These are phyloP conservation scores for Meandrusa payeni DNA, from an alignment of 2,888 invertebrate genomes.

Conservation along the genomic window DNA sequence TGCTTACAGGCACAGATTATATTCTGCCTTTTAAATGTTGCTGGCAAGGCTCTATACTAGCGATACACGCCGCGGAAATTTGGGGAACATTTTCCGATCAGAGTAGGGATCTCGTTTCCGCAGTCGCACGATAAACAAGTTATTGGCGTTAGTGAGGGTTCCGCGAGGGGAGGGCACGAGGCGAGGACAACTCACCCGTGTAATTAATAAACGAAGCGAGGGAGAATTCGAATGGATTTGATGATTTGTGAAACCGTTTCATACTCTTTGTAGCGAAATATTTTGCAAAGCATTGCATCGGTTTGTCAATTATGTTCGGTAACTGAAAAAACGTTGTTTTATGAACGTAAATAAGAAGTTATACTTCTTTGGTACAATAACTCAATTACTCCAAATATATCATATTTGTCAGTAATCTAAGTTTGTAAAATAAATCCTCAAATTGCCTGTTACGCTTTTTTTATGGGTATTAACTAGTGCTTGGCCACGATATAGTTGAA, in stretches of 20 bases:
- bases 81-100: conserved; percentile 62
- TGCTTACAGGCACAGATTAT: too few species aligned
- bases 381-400: too few species aligned
- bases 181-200: conserved; percentile 47
- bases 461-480: too few species aligned
- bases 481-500: too few species aligned
- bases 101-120: conserved; percentile 68
- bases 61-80: conserved; percentile 47
- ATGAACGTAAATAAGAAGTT: too few species aligned
- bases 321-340: too few species aligned
- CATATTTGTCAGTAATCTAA: too few species aligned
- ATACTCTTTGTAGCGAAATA: conserved; percentile 10
- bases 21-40: too few species aligned
- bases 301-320: neutral
- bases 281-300: neutral
- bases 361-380: too few species aligned
- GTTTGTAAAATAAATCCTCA: too few species aligned
- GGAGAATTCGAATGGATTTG: conserved; percentile 54
- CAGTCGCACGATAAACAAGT: conserved; percentile 68
- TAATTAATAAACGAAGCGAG: conserved; percentile 70
- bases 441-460: too few species aligned
- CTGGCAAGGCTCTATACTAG: too few species aligned
- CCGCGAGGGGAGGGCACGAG: conserved; percentile 29
- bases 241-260: conserved; percentile 53
- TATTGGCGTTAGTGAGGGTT: conserved; percentile 55